Evolutionary conservation across 2,888 invertebrate genomes (phyloP), one percentile per base, ranked within the genome.

Genomic region (Acholoe squamosa): DNA sequence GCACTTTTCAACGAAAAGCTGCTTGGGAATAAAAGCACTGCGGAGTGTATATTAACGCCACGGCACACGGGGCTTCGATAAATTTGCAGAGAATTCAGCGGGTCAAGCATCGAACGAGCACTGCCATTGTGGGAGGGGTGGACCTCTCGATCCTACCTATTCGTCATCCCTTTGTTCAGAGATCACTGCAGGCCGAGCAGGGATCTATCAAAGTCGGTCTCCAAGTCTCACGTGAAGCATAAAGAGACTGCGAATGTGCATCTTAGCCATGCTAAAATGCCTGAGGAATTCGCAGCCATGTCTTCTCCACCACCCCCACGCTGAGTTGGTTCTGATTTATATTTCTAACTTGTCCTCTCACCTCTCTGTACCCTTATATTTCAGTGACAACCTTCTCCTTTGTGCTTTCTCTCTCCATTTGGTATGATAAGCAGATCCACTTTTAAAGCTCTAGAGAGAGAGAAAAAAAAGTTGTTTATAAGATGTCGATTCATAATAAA

Each of bases 241-340:
- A 61, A 61, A 25, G 71, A 28, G 71, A 25, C 71, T 25, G 28
- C 25, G 14, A 71, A 71, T 71, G 71, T 28, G 25, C 28, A 28
- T 71, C 71, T 71, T 25, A 14, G 71, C 71, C 25, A 28, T 71
- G 71, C 14, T 28, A 22, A 25, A 28, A 14, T 71, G 25, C 14
- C 71, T 71, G n/a, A 28, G 71, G 28, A 71, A 71, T 71, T 71
- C 61, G 61, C 61, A 61, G 61, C 61, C 19, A 61, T n/a, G 61
- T 61, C 43, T 10, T 43, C 43, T 43, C 43, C 3, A 3, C 43
- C 43, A 43, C 10, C 43, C 43, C 43, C 43, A 43, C 43, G 43
- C 43, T 43, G 43, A 43, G 61, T 61, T 7, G 61, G 7, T 3
- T 61, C 61, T 61, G 61, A n/a, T 61, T n/a, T 61, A n/a, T n/a